Percentiles rank a stretch among this genome's conserved stretches.
Evolutionary conservation across 2,888 invertebrate species (phyloP).

Genomic region (Poecilobothrus nobilitatus): DNA sequence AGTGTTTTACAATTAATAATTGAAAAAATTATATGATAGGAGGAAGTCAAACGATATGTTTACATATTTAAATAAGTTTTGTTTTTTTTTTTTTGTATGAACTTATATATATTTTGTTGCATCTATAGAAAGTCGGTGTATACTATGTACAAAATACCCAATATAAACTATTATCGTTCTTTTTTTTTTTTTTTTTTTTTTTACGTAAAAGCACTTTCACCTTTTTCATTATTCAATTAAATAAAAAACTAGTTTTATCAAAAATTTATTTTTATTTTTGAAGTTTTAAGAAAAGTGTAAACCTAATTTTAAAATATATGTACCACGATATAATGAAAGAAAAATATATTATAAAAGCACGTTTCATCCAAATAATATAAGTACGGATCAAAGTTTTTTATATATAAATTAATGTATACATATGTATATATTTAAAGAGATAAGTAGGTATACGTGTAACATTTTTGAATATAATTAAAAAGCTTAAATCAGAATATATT

Average conservation of each 20-base stretch:
- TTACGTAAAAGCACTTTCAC: neutral
- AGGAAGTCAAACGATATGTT: no score
- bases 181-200: neutral
- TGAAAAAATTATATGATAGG: no score
- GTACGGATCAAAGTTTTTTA: neutral
- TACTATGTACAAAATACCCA: neutral
- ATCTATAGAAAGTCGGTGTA: neutral
- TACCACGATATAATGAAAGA: no score
- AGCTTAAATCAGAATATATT: no score
- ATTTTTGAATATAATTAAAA: neutral
- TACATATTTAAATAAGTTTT: no score
- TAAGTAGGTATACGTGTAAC: slow-evolving; percentile 2
- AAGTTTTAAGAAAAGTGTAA: no score
- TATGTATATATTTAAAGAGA: neutral
- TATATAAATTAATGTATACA: neutral
- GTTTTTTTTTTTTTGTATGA: no score
- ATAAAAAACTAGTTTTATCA: neutral
- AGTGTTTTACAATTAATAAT: no score
- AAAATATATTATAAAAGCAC: neutral
- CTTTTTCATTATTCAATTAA: neutral
- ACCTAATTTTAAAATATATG: no score
- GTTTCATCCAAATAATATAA: neutral
- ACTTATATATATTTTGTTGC: neutral
- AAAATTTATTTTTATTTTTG: no score
- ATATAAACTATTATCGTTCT: neutral